A percentile compares a stretch with the other conserved stretches of the same genome.
Evolutionary conservation across 1,140 invertebrate genomes (phyloP).

Genomic region (Bombus affinis): DNA sequence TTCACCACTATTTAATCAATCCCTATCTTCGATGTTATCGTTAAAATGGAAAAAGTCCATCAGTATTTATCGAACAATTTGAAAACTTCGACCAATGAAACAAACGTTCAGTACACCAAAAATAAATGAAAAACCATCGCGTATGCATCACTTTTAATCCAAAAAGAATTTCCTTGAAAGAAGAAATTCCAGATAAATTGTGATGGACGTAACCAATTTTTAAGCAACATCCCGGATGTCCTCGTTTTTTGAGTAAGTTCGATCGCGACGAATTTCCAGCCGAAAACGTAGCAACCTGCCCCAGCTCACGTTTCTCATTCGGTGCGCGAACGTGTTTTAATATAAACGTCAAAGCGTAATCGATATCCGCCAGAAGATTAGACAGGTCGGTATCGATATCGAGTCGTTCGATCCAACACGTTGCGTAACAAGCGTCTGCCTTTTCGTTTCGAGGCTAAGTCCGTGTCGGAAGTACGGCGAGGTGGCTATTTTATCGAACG

Average conservation of each 20-base stretch:
- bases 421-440: conserved; percentile 25
- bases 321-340: conserved; percentile 57
- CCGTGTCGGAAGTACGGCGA: conserved; percentile 23
- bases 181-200: neutral
- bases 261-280: conserved; percentile 40
- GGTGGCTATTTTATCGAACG: conserved; percentile 24
- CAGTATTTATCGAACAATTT: too few relatives aligned
- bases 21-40: neutral
- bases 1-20: neutral
- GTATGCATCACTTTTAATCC: too few relatives aligned
- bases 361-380: conserved; percentile 57
- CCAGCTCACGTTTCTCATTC: conserved; percentile 38
- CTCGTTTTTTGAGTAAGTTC: conserved; percentile 4
- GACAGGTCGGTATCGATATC: conserved; percentile 22
- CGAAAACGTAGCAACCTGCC: conserved; percentile 37
- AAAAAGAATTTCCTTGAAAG: too few relatives aligned
- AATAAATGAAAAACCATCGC: neutral
- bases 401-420: conserved; percentile 23
- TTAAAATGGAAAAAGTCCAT: neutral
- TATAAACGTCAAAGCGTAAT: conserved; percentile 62
- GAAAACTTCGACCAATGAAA: neutral
- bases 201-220: neutral
- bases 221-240: neutral
- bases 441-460: conserved; percentile 27
- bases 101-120: neutral